Evolutionary conservation across 35 echinoderm and acorn worm genomes (phyloP).

Genomic region (Antedon bifida): DNA sequence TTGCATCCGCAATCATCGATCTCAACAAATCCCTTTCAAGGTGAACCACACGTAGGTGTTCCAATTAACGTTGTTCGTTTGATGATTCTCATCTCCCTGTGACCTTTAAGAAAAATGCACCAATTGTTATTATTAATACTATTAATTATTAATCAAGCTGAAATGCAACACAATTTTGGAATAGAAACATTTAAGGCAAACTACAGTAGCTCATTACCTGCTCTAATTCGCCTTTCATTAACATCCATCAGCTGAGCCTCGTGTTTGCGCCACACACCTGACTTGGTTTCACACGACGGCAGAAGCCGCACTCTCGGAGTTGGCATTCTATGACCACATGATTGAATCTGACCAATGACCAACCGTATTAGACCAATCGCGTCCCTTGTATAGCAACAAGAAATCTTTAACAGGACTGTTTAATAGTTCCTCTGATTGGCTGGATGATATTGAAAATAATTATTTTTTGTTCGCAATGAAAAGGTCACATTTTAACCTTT

Average conservation of each 20-base stretch:
- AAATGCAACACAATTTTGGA: no score
- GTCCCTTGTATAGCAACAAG: not conserved
- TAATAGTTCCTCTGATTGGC: not conserved
- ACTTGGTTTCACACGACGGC: constrained; percentile 14
- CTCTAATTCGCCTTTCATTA: not conserved
- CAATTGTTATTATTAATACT: no score
- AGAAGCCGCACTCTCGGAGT: constrained; percentile 14
- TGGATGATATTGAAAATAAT: not conserved
- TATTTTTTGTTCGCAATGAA: not conserved
- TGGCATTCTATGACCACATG: not conserved
- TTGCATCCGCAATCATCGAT: not conserved
- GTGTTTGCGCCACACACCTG: constrained; percentile 7
- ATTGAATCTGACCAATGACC: not conserved
- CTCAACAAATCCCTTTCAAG: not conserved
- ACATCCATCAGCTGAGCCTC: not conserved
- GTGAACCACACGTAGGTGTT: not conserved
- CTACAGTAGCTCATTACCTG: not conserved
- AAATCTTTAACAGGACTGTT: no score
- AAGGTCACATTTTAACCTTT: not conserved
- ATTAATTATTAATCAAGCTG: no score
- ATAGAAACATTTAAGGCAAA: no score
- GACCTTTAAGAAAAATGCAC: no score
- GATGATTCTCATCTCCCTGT: not conserved
- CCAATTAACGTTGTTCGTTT: not conserved
- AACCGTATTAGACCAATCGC: not conserved